Conservation (phyloP, 2,888 invertebrate species). For the Harpalus rubripes region DNA sequence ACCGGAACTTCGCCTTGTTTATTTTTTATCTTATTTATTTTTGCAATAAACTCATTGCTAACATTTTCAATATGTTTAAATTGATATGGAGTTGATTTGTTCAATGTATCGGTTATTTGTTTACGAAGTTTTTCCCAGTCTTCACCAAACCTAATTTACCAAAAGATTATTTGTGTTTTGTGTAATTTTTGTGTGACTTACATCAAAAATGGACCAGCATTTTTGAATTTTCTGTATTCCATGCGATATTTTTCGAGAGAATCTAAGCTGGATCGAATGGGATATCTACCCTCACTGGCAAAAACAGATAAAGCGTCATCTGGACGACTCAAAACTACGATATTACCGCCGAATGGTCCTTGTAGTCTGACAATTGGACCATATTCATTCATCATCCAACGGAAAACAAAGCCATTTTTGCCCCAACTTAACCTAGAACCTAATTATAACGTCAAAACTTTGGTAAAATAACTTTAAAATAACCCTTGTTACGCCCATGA, state of each 20-base stretch:
- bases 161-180: not conserved
- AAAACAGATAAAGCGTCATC: conserved; percentile 83
- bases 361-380: conserved; percentile 84
- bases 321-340: conserved; percentile 83
- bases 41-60: conserved; percentile 76
- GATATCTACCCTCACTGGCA: conserved; percentile 81
- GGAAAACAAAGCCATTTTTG: conserved; percentile 76
- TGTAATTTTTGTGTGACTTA: conserved; percentile 73
- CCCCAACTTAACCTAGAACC: conserved; percentile 78
- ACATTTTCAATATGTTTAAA: conserved; percentile 75
- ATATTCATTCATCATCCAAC: conserved; percentile 79
- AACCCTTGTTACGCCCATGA: too few relatives aligned
- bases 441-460: conserved; percentile 64
- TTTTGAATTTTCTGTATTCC: conserved; percentile 79
- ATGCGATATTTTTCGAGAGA: conserved; percentile 83
- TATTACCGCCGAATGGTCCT: conserved; percentile 82
- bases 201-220: conserved; percentile 81
- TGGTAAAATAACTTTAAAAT: not conserved
- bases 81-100: conserved; percentile 75
- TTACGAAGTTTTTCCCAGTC: conserved; percentile 82
- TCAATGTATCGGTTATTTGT: conserved; percentile 78
- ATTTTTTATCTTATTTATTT: conserved; percentile 80
- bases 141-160: conserved; percentile 78
- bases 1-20: conserved; percentile 82
- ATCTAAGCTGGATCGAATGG: conserved; percentile 82